Percentiles rank a stretch among this genome's conserved stretches.
phyloP scores from a whole-genome alignment of 2,888 invertebrate species.

The Rhaphigaster nebulosa region DNA sequence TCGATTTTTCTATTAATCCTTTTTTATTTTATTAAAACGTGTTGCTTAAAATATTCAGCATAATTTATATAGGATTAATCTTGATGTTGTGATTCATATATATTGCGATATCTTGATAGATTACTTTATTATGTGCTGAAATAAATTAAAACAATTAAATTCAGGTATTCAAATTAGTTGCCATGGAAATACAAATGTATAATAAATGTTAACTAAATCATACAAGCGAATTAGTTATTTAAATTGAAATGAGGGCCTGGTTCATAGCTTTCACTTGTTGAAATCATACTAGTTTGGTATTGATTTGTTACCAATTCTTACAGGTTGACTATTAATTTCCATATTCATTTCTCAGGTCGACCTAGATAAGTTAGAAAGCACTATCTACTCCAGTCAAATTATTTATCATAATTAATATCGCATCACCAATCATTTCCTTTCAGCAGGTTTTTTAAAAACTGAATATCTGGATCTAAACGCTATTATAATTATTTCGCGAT shows the following conservation, averaged over 20 bases:
- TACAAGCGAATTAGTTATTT: slow-evolving; percentile 8
- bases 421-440: neutral
- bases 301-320: slow-evolving; percentile 9
- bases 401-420: neutral
- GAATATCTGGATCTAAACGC: too few relatives aligned
- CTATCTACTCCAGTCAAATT: neutral
- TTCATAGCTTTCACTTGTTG: neutral
- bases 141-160: neutral
- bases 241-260: neutral
- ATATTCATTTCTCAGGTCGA: slow-evolving; percentile 1
- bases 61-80: too few relatives aligned
- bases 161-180: neutral
- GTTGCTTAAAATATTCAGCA: too few relatives aligned
- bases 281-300: neutral
- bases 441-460: too few relatives aligned
- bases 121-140: neutral
- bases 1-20: too few relatives aligned
- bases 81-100: too few relatives aligned
- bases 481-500: too few relatives aligned
- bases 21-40: too few relatives aligned
- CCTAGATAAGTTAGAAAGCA: slow-evolving; percentile 19
- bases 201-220: neutral
- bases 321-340: neutral
- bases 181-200: neutral
- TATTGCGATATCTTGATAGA: neutral